Conservation (phyloP, 2,113 vertebrate genomes). For the Todiramphus chloris region DNA sequence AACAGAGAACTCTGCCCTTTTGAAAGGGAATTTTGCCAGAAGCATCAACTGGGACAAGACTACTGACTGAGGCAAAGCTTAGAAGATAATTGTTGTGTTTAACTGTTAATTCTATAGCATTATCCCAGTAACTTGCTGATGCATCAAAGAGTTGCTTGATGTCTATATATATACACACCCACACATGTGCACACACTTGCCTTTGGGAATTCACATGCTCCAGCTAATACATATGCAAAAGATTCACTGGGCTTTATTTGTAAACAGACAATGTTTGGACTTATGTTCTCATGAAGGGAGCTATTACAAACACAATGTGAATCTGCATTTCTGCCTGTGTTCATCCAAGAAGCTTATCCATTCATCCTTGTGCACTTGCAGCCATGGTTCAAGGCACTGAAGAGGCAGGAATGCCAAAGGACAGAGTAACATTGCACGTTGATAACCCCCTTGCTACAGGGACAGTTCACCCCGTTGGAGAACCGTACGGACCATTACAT, state of each 20-base stretch:
- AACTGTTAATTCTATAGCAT: constrained; percentile 12
- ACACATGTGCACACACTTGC: neutral
- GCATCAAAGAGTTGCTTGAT: neutral
- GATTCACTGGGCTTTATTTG: neutral
- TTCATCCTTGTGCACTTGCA: constrained; percentile 76
- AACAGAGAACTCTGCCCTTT: neutral
- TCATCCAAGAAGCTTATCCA: constrained; percentile 80
- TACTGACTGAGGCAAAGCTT: neutral
- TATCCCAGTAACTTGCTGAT: neutral
- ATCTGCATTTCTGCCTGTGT: constrained; percentile 72
- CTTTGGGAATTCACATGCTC: neutral
- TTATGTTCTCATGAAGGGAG: constrained; percentile 68
- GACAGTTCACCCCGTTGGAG: constrained; percentile 74
- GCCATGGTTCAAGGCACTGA: constrained; percentile 68
- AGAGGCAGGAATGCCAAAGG: constrained; percentile 68
- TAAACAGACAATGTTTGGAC: constrained; percentile 77
- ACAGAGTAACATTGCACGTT: constrained; percentile 65
- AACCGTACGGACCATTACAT: constrained; percentile 63
- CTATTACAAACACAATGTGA: constrained; percentile 70
- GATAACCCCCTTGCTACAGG: constrained; percentile 39
- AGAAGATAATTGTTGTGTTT: neutral
- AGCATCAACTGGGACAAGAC: neutral
- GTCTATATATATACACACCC: neutral
- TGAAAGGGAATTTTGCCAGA: neutral
- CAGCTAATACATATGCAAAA: neutral